Conservation (phyloP, 2,113 vertebrate genomes). For the Capreolus pygargus region DNA sequence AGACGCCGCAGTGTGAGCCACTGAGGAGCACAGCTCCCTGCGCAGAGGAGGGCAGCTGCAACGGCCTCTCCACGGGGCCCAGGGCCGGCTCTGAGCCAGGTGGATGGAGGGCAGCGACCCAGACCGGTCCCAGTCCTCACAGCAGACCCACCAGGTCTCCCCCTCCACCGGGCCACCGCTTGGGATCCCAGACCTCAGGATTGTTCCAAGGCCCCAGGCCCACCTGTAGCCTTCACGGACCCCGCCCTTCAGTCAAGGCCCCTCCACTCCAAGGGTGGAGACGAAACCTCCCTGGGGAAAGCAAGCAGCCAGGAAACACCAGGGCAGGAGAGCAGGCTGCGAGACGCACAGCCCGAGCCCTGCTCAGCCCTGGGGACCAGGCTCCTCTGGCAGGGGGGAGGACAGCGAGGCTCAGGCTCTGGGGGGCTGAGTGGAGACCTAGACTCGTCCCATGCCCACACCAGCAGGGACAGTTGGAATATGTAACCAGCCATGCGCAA, state of each 20-base stretch:
- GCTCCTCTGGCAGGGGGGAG: neutral
- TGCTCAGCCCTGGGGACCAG: neutral
- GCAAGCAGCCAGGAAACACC: neutral
- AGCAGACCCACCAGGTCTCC: neutral
- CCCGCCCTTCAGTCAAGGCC: neutral
- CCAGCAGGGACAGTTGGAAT: neutral
- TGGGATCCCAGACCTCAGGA: neutral
- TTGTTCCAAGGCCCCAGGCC: neutral
- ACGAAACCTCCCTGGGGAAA: neutral
- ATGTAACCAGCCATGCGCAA: neutral
- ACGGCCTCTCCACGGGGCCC: neutral
- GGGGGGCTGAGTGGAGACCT: neutral
- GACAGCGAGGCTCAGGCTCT: accelerated
- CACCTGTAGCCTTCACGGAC: neutral
- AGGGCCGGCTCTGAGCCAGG: neutral
- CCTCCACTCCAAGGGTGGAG: neutral
- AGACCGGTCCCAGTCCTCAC: neutral
- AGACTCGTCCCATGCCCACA: neutral
- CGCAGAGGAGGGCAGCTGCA: neutral
- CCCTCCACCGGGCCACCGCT: neutral
- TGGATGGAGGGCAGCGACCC: neutral
- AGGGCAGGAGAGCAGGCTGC: neutral
- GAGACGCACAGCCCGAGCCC: neutral
- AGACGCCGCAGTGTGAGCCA: neutral
- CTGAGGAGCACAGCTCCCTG: neutral